phyloP scores from a whole-genome alignment of 2,797 vertebrate genomes.

The Orientallactaga sibirica region DNA sequence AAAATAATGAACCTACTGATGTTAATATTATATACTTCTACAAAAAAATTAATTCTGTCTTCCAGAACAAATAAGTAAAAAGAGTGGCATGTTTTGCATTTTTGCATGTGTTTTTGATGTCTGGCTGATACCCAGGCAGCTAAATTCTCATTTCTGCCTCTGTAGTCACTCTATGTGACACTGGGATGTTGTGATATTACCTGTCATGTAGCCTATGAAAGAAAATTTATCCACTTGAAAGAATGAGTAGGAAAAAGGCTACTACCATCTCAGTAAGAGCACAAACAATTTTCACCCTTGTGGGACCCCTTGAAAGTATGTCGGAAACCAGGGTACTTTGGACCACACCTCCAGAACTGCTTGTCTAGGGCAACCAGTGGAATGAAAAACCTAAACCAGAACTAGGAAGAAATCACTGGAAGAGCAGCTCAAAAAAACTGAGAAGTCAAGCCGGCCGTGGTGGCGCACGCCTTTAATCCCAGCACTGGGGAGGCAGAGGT shows the following conservation, averaged over 20 bases:
- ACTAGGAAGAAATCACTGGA: background rate
- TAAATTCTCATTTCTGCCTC: background rate
- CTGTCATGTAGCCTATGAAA: background rate
- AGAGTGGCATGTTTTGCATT: background rate
- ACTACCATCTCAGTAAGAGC: background rate
- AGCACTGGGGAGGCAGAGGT: too few relatives aligned
- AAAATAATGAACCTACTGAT: background rate
- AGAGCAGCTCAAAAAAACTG: background rate
- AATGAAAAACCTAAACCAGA: background rate
- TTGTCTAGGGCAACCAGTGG: background rate
- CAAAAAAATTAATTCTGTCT: background rate
- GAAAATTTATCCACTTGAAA: background rate
- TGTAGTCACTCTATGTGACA: background rate
- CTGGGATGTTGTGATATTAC: background rate
- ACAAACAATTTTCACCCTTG: background rate
- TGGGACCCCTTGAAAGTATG: background rate
- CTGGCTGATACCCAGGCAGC: background rate
- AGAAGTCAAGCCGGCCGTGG: background rate
- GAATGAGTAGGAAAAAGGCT: background rate
- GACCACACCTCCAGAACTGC: background rate
- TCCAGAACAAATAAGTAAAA: background rate
- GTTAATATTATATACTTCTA: background rate
- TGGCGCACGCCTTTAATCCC: too few relatives aligned
- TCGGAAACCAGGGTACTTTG: background rate
- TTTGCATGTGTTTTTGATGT: background rate